Percentiles rank a stretch among this genome's conserved stretches.
phyloP scores from a whole-genome alignment of 2,797 vertebrate genomes.

The Enteromius viviparus region DNA sequence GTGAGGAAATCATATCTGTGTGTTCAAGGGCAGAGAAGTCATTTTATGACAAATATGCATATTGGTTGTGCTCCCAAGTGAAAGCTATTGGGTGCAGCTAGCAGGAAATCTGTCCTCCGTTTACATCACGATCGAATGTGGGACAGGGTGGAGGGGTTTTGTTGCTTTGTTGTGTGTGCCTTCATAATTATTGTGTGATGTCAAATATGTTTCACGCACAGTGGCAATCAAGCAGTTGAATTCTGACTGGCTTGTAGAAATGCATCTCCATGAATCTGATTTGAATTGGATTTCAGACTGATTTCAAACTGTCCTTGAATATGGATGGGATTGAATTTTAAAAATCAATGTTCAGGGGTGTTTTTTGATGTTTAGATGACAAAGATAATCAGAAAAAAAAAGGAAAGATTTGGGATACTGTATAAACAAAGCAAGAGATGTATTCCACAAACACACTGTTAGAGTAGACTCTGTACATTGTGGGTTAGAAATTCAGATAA shows the following conservation, averaged over 20 bases:
- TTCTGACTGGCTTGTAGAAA: slow-evolving; percentile 3
- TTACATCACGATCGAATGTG: background rate
- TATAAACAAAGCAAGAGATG: background rate
- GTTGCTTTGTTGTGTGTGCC: background rate
- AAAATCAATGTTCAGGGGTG: background rate
- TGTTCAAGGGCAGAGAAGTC: background rate
- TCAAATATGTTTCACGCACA: background rate
- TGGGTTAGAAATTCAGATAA: background rate
- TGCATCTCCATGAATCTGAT: background rate
- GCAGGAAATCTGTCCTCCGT: background rate
- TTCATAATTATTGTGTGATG: background rate
- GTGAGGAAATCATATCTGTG: slow-evolving; percentile 19
- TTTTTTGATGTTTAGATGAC: background rate
- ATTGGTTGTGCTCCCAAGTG: background rate
- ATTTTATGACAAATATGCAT: slow-evolving; percentile 28
- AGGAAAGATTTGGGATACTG: background rate
- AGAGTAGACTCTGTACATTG: background rate
- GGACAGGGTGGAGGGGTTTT: background rate
- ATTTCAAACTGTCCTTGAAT: background rate
- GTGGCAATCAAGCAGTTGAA: background rate
- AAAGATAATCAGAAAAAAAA: background rate
- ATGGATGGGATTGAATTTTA: background rate
- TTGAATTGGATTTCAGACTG: background rate
- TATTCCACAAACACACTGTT: background rate
- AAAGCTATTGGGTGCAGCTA: background rate